Conservation (phyloP, 2,888 invertebrate genomes). For the Erebia ligea region DNA sequence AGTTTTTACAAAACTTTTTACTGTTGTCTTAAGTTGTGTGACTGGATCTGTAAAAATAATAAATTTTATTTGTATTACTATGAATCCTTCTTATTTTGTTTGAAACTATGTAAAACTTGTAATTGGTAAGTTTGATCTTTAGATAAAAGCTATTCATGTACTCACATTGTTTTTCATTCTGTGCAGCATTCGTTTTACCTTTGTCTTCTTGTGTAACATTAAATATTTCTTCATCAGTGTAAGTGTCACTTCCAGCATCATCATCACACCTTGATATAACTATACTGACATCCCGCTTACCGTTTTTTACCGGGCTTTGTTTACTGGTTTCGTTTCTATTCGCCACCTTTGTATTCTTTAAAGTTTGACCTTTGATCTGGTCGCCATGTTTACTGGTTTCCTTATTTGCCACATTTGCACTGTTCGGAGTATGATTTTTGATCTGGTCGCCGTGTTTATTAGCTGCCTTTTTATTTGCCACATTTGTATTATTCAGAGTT, state of each 20-base stretch:
- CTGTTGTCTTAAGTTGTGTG: conserved; percentile 38
- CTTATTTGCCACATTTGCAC: conserved; percentile 56
- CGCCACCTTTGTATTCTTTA: conserved; percentile 56
- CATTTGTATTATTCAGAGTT: conserved; percentile 53
- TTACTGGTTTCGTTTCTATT: conserved; percentile 50
- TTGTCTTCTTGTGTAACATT: conserved; percentile 39
- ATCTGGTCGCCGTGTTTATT: conserved; percentile 55
- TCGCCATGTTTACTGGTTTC: conserved; percentile 42
- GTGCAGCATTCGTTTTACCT: conserved; percentile 24
- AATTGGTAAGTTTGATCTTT: no score
- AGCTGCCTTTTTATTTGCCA: conserved; percentile 50
- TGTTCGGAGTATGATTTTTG: conserved; percentile 43
- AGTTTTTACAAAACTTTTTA: conserved; percentile 50
- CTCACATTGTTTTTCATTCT: conserved; percentile 33
- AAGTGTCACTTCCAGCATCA: conserved; percentile 66
- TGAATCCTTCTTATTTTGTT: no score
- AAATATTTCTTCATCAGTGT: conserved; percentile 74
- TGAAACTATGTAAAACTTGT: no score
- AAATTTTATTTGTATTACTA: background rate
- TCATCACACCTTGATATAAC: conserved; percentile 59
- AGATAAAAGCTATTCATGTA: background rate
- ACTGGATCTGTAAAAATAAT: conserved; percentile 45
- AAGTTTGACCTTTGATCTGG: conserved; percentile 46
- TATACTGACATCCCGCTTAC: conserved; percentile 66
- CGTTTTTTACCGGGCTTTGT: conserved; percentile 48